Base-by-base conservation (phyloP, 2,113 vertebrate genomes). In the Dicerorhinus sumatrensis region DNA sequence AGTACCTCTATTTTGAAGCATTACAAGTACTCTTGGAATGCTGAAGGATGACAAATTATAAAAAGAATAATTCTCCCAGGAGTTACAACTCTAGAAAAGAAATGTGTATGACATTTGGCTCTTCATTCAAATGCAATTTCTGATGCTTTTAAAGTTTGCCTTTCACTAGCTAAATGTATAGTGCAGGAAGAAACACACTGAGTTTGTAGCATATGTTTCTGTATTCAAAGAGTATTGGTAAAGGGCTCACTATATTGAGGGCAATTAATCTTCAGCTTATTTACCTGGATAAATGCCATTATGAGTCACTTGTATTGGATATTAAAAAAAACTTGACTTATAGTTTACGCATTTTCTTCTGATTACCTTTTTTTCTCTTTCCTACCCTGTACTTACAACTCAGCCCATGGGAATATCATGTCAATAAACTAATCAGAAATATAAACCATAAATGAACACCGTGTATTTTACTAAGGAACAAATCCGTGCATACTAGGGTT, bases 311-410 rank as follows among this genome's bases (percentile, higher is more conserved):
- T 56, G 4, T 63, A 46, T 13, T 93, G 33, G 27, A 33, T 62
- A 85, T 63, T 46, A 96, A 95, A 54, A 77, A 83, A 86, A 93
- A 73, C 8, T 29, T 81, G 56, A 93, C 9, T 92, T 81, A 62
- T 5, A 72, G 9, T 89, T 92, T 84, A 89, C 72, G 31, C 17
- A 83, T 73, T 86, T 91, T 69, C 48, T 96, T 81, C 51, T 67
- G 14, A 67, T 85, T 86, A 31, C 20, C 9, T 58, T 75, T 62
- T 23, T 60, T 62, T 36, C 20, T 3, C 13, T 54, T 56, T 69
- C 16, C 39, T 36, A 82, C 11, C 2, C 8, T 51, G 8, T 76
- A 91, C 11, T 36, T 82, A 76, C 6, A 73, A 76, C 2, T 58
- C 86, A 95, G 48, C 25, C 48, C 14, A n/a, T 31, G 7, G 58